Percentiles rank a stretch among this genome's conserved stretches.
These are phyloP conservation scores for Rambutsinella grinnellia DNA, from an alignment of 2,888 invertebrate genomes.

Conservation along the genomic window DNA sequence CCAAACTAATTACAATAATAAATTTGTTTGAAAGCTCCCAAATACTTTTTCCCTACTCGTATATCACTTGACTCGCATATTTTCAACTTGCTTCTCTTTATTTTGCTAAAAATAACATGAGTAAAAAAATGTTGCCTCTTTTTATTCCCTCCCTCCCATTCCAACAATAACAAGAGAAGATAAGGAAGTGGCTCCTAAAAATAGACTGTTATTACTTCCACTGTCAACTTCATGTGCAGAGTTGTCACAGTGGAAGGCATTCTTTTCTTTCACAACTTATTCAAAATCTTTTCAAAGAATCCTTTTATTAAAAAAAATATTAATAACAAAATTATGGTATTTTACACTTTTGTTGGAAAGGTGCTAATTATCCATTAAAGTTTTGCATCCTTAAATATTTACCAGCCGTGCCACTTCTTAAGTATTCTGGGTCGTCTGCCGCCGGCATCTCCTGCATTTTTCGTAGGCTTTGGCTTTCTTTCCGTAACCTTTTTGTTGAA, in stretches of 20 bases:
- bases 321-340: too few species aligned
- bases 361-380: background rate
- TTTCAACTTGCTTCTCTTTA: background rate
- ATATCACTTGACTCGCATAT: too few species aligned
- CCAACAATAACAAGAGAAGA: background rate
- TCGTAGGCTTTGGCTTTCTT: background rate
- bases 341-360: background rate
- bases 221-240: background rate
- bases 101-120: background rate
- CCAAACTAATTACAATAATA: too few species aligned
- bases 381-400: background rate
- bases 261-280: too few species aligned
- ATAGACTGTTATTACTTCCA: background rate
- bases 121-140: background rate
- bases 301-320: too few species aligned
- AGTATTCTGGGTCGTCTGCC: constrained; percentile 36
- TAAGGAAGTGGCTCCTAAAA: background rate
- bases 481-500: background rate
- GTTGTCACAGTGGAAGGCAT: too few species aligned
- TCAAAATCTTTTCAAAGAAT: too few species aligned
- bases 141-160: background rate
- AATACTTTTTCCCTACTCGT: too few species aligned
- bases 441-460: background rate
- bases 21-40: too few species aligned
- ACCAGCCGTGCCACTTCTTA: constrained; percentile 23